These are phyloP conservation scores for Tenthredo mesomela DNA, from an alignment of 2,888 invertebrate species.

Conservation along the genomic window DNA sequence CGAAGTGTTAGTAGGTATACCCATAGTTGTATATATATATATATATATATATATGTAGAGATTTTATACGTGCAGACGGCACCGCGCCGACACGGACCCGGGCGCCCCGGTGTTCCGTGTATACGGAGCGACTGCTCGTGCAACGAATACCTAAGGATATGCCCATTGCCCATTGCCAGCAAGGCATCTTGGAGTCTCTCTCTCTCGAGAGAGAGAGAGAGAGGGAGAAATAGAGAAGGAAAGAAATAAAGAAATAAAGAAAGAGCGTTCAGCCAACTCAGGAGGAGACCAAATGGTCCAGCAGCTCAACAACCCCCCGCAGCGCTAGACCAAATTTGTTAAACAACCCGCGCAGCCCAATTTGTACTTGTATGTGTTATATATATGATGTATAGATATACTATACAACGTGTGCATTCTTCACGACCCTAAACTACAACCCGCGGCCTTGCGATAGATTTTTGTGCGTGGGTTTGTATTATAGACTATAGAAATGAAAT, in stretches of 20 bases:
- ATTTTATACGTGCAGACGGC: slow-evolving; percentile 54
- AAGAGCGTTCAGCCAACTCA: slow-evolving; percentile 29
- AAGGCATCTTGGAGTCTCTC: slow-evolving; percentile 48
- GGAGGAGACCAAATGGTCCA: slow-evolving; percentile 9
- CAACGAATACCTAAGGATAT: slow-evolving; percentile 63
- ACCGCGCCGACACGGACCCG: slow-evolving; percentile 54
- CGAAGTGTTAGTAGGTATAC: slow-evolving; percentile 14
- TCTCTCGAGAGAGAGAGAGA: too few relatives aligned
- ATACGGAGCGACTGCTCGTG: slow-evolving; percentile 60
- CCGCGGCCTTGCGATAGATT: slow-evolving; percentile 20
- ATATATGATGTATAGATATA: slow-evolving; percentile 52
- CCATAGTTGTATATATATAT: slow-evolving; percentile 37
- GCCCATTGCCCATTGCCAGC: slow-evolving; percentile 55
- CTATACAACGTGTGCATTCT: slow-evolving; percentile 40
- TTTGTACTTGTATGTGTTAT: slow-evolving; percentile 65
- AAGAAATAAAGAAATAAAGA: slow-evolving; percentile 53
- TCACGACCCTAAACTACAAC: background rate
- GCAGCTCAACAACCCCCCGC: slow-evolving; percentile 63
- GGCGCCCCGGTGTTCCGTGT: slow-evolving; percentile 55
- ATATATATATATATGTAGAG: slow-evolving; percentile 55
- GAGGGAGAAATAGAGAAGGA: background rate
- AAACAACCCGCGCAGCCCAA: slow-evolving; percentile 66
- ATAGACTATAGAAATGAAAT: slow-evolving; percentile 6
- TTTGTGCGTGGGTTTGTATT: background rate
- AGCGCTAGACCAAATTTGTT: slow-evolving; percentile 71